Percentiles rank a stretch among this genome's conserved stretches.
Evolutionary conservation across 2,888 invertebrate genomes (phyloP).

Genomic region (Eupithecia inturbata): DNA sequence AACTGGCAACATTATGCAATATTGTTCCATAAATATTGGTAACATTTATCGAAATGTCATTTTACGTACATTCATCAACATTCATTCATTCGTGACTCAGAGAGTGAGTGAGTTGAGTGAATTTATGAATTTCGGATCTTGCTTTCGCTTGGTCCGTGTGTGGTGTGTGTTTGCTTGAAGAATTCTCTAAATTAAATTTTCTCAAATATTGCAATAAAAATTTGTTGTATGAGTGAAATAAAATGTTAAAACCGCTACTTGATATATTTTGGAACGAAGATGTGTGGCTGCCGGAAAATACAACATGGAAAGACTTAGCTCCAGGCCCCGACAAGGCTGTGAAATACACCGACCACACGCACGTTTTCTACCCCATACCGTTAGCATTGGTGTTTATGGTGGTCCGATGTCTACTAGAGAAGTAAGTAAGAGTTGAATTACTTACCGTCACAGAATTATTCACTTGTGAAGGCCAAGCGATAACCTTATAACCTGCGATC

Average conservation of each 20-base stretch:
- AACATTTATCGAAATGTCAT: too few species aligned
- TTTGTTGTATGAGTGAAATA: conserved; percentile 29
- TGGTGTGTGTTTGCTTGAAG: conserved; percentile 11
- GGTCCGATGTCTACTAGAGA: conserved; percentile 92
- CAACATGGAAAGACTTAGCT: conserved; percentile 94
- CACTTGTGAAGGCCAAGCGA: conserved; percentile 39
- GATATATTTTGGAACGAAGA: conserved; percentile 91
- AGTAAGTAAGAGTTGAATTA: conserved; percentile 85
- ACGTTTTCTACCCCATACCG: conserved; percentile 92
- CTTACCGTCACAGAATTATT: conserved; percentile 26
- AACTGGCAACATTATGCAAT: too few species aligned
- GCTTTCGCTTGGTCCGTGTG: conserved; percentile 16
- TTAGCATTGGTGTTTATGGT: conserved; percentile 91
- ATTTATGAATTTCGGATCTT: conserved; percentile 10
- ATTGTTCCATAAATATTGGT: too few species aligned
- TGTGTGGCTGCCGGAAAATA: conserved; percentile 96
- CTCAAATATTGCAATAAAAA: conserved; percentile 28
- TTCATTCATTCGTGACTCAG: not conserved
- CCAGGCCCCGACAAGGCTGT: conserved; percentile 89
- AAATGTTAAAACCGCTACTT: conserved; percentile 73
- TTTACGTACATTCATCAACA: too few species aligned
- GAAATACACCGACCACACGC: conserved; percentile 90
- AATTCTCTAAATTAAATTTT: conserved; percentile 18
- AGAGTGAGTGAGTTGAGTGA: not conserved
- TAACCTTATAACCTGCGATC: conserved; percentile 45